Evolutionary conservation across 1,140 invertebrate genomes (phyloP).

Genomic region (Conus betulinus): DNA sequence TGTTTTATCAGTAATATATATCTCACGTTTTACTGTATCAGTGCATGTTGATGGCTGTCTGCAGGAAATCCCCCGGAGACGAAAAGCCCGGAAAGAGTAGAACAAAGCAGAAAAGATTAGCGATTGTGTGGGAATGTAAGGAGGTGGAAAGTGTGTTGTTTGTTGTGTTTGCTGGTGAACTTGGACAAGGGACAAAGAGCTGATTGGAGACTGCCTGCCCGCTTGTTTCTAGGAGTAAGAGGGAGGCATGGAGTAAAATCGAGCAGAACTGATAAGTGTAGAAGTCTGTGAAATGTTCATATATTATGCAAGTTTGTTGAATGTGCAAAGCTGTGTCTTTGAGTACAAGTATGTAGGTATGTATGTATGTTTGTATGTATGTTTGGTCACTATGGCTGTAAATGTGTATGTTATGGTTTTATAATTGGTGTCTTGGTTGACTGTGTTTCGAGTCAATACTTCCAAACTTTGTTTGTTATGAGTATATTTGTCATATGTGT

Average conservation of each 20-base stretch:
- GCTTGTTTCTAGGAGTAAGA: background rate
- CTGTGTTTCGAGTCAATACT: too few species aligned
- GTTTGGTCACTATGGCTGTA: too few species aligned
- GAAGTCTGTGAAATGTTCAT: background rate
- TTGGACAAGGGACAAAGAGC: background rate
- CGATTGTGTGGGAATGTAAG: background rate
- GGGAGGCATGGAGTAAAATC: background rate
- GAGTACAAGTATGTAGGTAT: too few species aligned
- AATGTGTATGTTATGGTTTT: too few species aligned
- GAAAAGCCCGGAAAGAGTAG: conserved; percentile 17
- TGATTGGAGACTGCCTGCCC: background rate
- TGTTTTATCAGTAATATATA: too few species aligned
- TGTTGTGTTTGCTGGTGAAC: background rate
- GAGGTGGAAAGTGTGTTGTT: background rate
- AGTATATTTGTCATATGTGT: too few species aligned
- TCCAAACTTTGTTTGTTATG: too few species aligned
- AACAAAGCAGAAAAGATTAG: background rate
- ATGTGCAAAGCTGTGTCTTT: background rate
- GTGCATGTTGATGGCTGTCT: background rate
- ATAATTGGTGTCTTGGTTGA: too few species aligned
- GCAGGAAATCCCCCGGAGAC: conserved; percentile 16
- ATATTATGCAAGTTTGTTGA: background rate
- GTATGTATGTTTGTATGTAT: too few species aligned
- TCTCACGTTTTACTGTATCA: too few species aligned
- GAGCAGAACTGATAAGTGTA: background rate